phyloP scores from a whole-genome alignment of 1,140 invertebrate genomes.

The Propsilocerus akamusi region DNA sequence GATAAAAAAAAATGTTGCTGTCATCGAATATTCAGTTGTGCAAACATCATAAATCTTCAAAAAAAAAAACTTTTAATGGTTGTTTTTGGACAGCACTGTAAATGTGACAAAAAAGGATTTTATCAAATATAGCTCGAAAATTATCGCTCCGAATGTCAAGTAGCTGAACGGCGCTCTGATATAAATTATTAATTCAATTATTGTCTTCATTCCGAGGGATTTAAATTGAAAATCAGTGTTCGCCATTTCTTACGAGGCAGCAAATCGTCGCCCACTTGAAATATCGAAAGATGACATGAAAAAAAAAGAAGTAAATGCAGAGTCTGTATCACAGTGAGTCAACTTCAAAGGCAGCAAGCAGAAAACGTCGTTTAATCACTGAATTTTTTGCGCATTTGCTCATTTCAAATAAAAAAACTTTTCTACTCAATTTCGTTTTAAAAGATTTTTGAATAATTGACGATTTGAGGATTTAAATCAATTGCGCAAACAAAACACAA shows the following conservation, averaged over 20 bases:
- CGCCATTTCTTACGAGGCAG: too few species aligned
- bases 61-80: not conserved
- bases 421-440: not conserved
- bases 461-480: not conserved
- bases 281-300: too few species aligned
- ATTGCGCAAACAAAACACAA: conserved; percentile 1
- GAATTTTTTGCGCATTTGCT: too few species aligned
- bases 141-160: not conserved
- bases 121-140: not conserved
- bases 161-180: too few species aligned
- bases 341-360: too few species aligned
- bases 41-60: not conserved
- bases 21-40: not conserved
- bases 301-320: too few species aligned
- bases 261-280: too few species aligned
- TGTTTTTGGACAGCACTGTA: not conserved
- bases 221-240: too few species aligned
- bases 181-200: too few species aligned
- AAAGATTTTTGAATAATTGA: not conserved
- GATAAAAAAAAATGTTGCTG: not conserved
- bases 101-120: not conserved
- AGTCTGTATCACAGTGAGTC: too few species aligned
- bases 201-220: too few species aligned
- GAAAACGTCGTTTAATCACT: too few species aligned
- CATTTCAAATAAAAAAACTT: not conserved